Conservation (phyloP, 2,113 vertebrate species). For the Aix galericulata region DNA sequence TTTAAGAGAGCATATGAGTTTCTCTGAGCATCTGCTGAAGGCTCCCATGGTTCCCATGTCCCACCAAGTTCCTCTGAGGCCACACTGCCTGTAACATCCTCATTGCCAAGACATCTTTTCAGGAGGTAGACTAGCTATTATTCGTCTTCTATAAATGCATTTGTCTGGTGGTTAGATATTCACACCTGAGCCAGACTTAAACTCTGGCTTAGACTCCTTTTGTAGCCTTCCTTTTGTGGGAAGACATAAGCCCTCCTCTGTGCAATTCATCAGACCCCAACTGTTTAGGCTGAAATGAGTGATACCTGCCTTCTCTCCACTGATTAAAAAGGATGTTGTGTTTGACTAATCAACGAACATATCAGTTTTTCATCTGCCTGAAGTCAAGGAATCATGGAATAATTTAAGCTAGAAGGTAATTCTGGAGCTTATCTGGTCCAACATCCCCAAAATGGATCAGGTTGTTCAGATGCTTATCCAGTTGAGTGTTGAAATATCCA, state of each 20-base stretch:
- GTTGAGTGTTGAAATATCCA: neutral
- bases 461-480: neutral
- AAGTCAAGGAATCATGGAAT: neutral
- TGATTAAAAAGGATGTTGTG: neutral
- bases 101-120: neutral
- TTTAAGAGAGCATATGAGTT: neutral
- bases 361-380: neutral
- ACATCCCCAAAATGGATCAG: neutral
- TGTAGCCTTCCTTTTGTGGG: neutral
- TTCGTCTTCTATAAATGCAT: neutral
- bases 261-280: neutral
- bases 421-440: neutral
- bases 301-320: neutral
- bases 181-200: neutral
- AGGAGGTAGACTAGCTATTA: neutral
- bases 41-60: neutral
- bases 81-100: neutral
- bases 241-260: neutral
- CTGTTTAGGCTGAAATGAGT: neutral
- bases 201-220: neutral
- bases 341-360: neutral
- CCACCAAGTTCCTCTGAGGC: neutral
- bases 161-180: rapidly evolving
- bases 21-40: neutral
- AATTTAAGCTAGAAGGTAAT: neutral